These are phyloP conservation scores for Saiga tatarica DNA, from an alignment of 2,113 vertebrate genomes.

Conservation along the genomic window DNA sequence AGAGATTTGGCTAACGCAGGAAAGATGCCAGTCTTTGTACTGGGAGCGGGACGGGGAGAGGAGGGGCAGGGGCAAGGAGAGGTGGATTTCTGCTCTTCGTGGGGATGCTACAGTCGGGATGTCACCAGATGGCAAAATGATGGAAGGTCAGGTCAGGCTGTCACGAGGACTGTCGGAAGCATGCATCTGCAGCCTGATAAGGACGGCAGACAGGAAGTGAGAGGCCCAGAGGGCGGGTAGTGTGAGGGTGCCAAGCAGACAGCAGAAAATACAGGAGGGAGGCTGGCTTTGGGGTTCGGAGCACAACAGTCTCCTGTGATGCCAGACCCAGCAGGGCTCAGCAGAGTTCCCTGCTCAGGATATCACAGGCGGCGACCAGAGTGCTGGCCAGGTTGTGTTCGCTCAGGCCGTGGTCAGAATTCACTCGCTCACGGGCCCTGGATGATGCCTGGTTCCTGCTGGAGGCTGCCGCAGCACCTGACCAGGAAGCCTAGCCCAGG, in stretches of 20 bases:
- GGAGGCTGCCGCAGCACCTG: neutral
- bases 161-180: neutral
- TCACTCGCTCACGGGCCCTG: too few relatives aligned
- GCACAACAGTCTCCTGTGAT: neutral
- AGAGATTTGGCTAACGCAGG: neutral
- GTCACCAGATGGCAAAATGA: neutral
- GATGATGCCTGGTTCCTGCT: neutral
- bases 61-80: neutral
- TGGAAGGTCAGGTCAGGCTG: neutral
- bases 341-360: neutral
- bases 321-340: neutral
- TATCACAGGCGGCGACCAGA: accelerated
- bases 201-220: neutral
- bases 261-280: neutral
- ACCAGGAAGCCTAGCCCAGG: neutral
- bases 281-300: neutral
- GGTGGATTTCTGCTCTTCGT: neutral
- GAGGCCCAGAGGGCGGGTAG: neutral
- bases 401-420: too few relatives aligned
- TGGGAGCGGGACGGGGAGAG: neutral
- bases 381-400: neutral
- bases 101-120: neutral
- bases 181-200: neutral
- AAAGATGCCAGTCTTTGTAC: neutral
- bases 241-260: too few relatives aligned